These are phyloP conservation scores for Chouioia cunea DNA, from an alignment of 2,888 invertebrate genomes.

Conservation along the genomic window DNA sequence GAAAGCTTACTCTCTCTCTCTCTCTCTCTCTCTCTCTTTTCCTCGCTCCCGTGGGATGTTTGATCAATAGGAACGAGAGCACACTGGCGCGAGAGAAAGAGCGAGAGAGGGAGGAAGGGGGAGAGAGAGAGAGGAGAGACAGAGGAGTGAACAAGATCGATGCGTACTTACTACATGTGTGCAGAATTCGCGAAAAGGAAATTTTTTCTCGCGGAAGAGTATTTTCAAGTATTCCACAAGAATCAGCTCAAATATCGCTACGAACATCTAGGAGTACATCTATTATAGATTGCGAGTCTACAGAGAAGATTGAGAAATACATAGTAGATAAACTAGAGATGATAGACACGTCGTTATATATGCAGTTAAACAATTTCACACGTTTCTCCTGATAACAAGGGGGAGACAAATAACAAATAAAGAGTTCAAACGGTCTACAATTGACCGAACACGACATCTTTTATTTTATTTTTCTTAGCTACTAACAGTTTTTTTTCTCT, in stretches of 20 bases:
- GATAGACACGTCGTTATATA: conserved; percentile 20
- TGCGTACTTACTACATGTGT: conserved; percentile 10
- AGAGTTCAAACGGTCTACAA: conserved; percentile 24
- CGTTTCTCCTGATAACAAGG: background rate
- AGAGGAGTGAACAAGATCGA: conserved; percentile 22
- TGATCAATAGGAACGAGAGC: conserved; percentile 41
- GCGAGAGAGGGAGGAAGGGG: too few species aligned
- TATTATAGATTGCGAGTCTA: too few species aligned
- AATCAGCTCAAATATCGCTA: too few species aligned
- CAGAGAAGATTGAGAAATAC: too few species aligned
- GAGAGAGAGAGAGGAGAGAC: too few species aligned
- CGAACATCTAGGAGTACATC: too few species aligned
- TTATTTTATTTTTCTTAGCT: conserved; percentile 7
- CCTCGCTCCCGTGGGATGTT: conserved; percentile 42
- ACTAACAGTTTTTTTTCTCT: conserved; percentile 34
- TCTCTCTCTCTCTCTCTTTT: too few species aligned
- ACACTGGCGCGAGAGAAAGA: too few species aligned
- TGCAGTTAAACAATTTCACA: conserved; percentile 41
- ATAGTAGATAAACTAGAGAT: background rate
- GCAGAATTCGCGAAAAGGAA: background rate
- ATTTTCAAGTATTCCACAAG: too few species aligned
- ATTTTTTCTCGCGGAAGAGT: too few species aligned
- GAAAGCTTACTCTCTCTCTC: conserved; percentile 28
- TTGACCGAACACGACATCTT: conserved; percentile 30
- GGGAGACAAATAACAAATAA: conserved; percentile 14